phyloP scores from a whole-genome alignment of 2,888 invertebrate species.

The Penaeus monodon region DNA sequence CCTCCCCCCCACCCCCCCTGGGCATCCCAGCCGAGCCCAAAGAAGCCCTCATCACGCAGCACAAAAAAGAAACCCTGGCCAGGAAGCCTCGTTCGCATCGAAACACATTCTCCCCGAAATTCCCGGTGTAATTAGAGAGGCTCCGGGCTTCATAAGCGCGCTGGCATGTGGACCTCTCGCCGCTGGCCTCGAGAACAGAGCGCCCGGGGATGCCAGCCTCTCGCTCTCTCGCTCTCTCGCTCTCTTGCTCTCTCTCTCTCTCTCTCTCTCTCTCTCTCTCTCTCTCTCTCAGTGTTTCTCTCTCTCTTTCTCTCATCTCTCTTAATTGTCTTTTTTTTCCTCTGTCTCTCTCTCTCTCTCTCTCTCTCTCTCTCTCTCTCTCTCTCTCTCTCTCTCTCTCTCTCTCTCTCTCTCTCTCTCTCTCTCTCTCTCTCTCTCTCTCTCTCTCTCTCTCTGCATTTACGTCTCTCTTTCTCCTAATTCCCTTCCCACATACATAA shows the following conservation, averaged over 20 bases:
- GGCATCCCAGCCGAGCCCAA: too few relatives aligned
- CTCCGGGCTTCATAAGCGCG: too few relatives aligned
- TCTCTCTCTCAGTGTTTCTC: neutral
- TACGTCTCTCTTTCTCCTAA: neutral
- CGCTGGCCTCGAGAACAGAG: too few relatives aligned
- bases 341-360: neutral
- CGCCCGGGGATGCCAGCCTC: neutral
- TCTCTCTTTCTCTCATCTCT: constrained; percentile 14
- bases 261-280: constrained; percentile 15
- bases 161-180: too few relatives aligned
- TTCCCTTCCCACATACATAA: constrained; percentile 6
- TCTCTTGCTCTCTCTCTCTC: constrained; percentile 16
- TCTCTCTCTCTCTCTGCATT: neutral
- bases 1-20: too few relatives aligned
- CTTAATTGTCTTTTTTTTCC: neutral
- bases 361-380: constrained; percentile 11
- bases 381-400: constrained; percentile 28
- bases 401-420: constrained; percentile 19
- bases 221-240: neutral
- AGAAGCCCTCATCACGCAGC: too few relatives aligned
- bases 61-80: too few relatives aligned
- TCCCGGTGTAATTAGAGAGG: too few relatives aligned
- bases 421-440: constrained; percentile 14
- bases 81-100: too few relatives aligned
- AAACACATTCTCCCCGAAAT: too few relatives aligned